Evolutionary conservation across 2,888 invertebrate species (phyloP), one percentile per base, ranked within the genome.

Genomic region (Conistra vaccinii): DNA sequence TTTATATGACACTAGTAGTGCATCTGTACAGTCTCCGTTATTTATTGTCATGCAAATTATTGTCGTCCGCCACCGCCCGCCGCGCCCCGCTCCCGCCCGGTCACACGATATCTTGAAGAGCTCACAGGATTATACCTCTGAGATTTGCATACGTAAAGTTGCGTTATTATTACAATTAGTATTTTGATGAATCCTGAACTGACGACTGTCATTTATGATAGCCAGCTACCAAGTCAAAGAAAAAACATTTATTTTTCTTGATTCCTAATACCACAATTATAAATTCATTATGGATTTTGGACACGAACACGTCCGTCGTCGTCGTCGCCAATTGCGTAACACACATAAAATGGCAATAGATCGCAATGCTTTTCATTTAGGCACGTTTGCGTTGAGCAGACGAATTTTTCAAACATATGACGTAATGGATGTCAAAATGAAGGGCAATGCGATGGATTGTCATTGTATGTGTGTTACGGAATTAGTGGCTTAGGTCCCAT

Each of bases 21-120:
- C 89, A 91, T 88, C 88, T 89, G 87, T 86, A 86, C 88, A 89
- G 89, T 88, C 85, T 80, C 89, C 87, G 90, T 94, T 95, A 94
- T 95, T 95, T 95, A 95, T 94, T 94, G 92, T 90, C 87, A 87
- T 92, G 94, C 93, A 93, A 95, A 95, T 95, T 92, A 91, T 88
- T 88, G 85, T 84, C 89, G 90, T 90, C 89, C 89, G 89, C 76
- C 45, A 51, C 63, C 48, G 9, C 48, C 63, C 48, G 9, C 48
- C 48, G 9, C 45, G 20, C 20, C 20, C 23, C 48, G 48, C 48
- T 20, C 51, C 51, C 89, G 88, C 90, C 45, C 89, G 88, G 90
- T 91, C 91, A 89, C 87, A 89, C 89, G 57, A 61, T 78, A 53
- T 58, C 85, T 84, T 83, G 32, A 53, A 67, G 55, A 75, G 55